Evolutionary conservation across 2,113 vertebrate genomes (phyloP).

Genomic region (Varanus salvator): DNA sequence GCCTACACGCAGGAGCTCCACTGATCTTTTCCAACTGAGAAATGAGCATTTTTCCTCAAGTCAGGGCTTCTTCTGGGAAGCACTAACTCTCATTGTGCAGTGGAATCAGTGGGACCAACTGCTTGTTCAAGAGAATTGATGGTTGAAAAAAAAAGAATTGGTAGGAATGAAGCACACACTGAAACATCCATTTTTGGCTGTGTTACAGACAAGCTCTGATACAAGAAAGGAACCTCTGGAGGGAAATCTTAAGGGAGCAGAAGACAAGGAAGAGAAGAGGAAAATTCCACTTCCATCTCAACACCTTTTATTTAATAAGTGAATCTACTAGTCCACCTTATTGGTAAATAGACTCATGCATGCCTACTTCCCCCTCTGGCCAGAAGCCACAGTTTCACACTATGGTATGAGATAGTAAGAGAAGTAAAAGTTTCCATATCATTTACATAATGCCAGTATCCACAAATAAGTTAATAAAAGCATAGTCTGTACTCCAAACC

Average conservation of each 20-base stretch:
- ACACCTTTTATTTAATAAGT: background rate
- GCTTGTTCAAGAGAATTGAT: too few species aligned
- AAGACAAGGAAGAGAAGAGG: background rate
- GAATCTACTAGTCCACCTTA: background rate
- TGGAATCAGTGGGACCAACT: too few species aligned
- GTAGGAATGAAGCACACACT: too few species aligned
- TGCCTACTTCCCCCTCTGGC: background rate
- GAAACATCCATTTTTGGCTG: background rate
- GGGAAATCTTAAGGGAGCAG: background rate
- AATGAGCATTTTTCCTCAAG: too few species aligned
- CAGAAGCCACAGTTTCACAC: background rate
- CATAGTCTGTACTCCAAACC: background rate
- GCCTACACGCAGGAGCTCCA: too few species aligned
- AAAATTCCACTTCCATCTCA: background rate
- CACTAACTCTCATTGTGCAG: too few species aligned
- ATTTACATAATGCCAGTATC: background rate
- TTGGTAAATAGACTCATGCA: background rate
- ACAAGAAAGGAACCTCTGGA: background rate
- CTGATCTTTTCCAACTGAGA: too few species aligned
- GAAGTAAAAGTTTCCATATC: background rate
- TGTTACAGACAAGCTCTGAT: background rate
- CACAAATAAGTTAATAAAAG: conserved; percentile 4
- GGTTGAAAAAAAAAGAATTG: too few species aligned
- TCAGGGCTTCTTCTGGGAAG: too few species aligned
- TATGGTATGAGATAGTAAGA: background rate